Evolutionary conservation across 1,140 invertebrate species (phyloP).

Genomic region (Drosophila triauraria): DNA sequence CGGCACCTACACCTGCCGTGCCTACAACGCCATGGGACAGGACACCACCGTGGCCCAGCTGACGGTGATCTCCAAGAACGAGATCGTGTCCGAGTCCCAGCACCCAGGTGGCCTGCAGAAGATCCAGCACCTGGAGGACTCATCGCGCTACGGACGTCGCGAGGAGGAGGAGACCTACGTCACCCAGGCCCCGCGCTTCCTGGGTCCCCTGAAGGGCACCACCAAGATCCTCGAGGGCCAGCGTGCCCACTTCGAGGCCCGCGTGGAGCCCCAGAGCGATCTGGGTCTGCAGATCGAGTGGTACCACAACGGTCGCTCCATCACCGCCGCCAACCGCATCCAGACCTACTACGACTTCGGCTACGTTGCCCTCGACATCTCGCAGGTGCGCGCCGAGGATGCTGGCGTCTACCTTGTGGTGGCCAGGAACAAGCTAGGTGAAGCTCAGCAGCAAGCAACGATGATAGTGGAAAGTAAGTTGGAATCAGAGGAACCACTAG

Average conservation of each 20-base stretch:
- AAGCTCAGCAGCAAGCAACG: conserved; percentile 91
- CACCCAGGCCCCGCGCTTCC: conserved; percentile 92
- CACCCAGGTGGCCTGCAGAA: conserved; percentile 95
- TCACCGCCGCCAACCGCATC: conserved; percentile 93
- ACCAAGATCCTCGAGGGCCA: conserved; percentile 98
- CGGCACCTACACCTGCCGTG: conserved; percentile 95
- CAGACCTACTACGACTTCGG: conserved; percentile 98
- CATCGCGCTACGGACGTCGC: conserved; percentile 88
- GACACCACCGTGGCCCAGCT: conserved; percentile 95
- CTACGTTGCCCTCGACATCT: conserved; percentile 96
- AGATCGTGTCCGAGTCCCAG: conserved; percentile 94
- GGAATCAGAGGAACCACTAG: not conserved
- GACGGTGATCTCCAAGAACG: conserved; percentile 93
- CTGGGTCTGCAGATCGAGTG: conserved; percentile 94
- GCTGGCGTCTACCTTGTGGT: conserved; percentile 95
- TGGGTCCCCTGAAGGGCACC: conserved; percentile 94
- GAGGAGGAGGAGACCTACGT: conserved; percentile 91
- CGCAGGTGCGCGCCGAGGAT: conserved; percentile 94
- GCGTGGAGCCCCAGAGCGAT: conserved; percentile 97
- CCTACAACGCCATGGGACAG: conserved; percentile 94
- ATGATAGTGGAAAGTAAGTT: conserved; percentile 95
- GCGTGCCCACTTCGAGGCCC: conserved; percentile 97
- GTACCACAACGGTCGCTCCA: conserved; percentile 95
- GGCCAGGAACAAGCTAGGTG: conserved; percentile 94
- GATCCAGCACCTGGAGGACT: conserved; percentile 95